phyloP scores from a whole-genome alignment of 2,113 vertebrate genomes.

The Puntigrus tetrazona region DNA sequence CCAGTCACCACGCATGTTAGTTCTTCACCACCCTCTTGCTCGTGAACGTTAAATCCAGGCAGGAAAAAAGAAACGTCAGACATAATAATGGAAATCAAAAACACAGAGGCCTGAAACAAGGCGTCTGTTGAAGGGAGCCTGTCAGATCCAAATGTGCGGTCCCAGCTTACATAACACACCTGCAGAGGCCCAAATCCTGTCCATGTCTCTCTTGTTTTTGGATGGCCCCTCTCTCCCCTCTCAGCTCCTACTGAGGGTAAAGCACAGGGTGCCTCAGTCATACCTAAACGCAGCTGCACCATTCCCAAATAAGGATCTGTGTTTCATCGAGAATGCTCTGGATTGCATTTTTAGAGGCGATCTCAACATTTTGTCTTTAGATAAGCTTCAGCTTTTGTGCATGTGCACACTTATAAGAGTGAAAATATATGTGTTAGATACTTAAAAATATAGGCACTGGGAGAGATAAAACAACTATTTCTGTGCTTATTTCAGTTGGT shows the following conservation, averaged over 20 bases:
- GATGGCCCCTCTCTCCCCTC: constrained; percentile 26
- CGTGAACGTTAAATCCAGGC: constrained; percentile 36
- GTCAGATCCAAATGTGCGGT: constrained; percentile 45
- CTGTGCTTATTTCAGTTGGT: not conserved
- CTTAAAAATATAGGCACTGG: not conserved
- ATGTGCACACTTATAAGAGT: not conserved
- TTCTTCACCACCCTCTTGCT: constrained; percentile 11
- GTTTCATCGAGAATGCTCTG: not conserved
- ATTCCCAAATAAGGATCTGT: constrained; percentile 21
- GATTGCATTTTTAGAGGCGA: not conserved
- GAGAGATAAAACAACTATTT: not conserved
- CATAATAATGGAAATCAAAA: constrained; percentile 41
- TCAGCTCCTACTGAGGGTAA: constrained; percentile 13
- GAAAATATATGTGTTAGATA: not conserved
- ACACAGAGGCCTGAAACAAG: constrained; percentile 47
- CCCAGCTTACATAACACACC: constrained; percentile 59
- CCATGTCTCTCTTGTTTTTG: constrained; percentile 37
- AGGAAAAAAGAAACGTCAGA: constrained; percentile 38
- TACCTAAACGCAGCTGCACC: constrained; percentile 29
- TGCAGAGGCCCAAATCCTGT: constrained; percentile 43
- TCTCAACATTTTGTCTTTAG: not conserved
- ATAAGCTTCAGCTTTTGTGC: not conserved
- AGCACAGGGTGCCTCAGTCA: constrained; percentile 8
- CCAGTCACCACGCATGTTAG: not conserved
- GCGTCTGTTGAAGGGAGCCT: constrained; percentile 40